A percentile compares a stretch with the other conserved stretches of the same genome.
Evolutionary conservation across 2,888 invertebrate genomes (phyloP).

Genomic region (Beris chalybata): DNA sequence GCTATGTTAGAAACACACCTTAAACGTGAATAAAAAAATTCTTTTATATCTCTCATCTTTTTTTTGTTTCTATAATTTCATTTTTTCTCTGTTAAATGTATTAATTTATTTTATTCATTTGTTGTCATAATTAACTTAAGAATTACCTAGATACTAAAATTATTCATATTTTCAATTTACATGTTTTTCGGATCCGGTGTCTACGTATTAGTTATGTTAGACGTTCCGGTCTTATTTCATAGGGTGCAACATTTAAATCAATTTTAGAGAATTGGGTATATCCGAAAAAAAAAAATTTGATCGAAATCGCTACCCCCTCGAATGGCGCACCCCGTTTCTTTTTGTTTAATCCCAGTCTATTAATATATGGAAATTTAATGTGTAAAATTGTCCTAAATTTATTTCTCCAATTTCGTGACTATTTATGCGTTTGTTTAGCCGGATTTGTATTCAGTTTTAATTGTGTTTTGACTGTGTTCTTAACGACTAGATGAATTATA

Average conservation of each 20-base stretch:
- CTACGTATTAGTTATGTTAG: too few species aligned
- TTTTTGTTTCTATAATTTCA: slow-evolving; percentile 1
- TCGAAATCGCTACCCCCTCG: too few species aligned
- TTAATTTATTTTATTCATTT: slow-evolving; percentile 21
- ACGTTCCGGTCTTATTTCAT: too few species aligned
- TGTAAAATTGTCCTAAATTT: too few species aligned
- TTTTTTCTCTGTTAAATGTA: neutral
- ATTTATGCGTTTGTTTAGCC: neutral
- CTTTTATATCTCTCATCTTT: slow-evolving; percentile 20
- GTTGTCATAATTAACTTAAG: slow-evolving; percentile 20
- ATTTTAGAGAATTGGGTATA: too few species aligned
- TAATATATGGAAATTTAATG: too few species aligned
- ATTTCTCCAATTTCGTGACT: too few species aligned
- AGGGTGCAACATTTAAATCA: too few species aligned
- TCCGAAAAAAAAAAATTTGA: too few species aligned
- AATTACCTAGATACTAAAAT: slow-evolving; percentile 25
- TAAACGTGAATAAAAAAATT: slow-evolving; percentile 39
- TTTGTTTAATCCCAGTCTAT: too few species aligned
- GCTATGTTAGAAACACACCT: slow-evolving; percentile 40
- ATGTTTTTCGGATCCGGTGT: neutral
- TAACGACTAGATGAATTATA: slow-evolving; percentile 13
- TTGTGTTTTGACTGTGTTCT: slow-evolving; percentile 18
- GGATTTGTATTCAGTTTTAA: neutral
- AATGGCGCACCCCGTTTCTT: too few species aligned
- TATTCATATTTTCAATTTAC: slow-evolving; percentile 27